These are phyloP conservation scores for Spinus pinus DNA, from an alignment of 2,797 vertebrate genomes.

Conservation along the genomic window DNA sequence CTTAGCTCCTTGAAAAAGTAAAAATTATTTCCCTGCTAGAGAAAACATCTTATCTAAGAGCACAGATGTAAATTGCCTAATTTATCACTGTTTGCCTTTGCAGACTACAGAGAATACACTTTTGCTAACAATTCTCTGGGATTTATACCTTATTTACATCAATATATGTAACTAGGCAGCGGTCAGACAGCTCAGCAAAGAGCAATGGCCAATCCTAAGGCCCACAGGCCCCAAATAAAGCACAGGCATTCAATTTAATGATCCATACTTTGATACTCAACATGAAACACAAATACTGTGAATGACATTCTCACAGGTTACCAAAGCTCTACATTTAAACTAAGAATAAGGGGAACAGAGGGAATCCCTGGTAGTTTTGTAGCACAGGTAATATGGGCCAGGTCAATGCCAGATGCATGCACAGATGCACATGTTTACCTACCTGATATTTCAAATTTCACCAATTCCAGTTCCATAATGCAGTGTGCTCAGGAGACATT, in stretches of 20 bases:
- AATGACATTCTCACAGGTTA: background rate
- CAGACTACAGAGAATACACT: background rate
- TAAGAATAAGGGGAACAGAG: background rate
- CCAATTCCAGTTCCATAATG: conserved; percentile 44
- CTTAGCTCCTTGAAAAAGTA: background rate
- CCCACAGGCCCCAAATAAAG: background rate
- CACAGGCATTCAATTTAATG: background rate
- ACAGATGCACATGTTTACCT: conserved; percentile 64
- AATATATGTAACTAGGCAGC: background rate
- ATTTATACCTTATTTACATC: background rate
- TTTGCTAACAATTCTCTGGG: background rate
- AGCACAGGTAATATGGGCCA: conserved; percentile 41
- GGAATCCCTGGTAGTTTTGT: background rate
- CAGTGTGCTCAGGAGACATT: conserved; percentile 29
- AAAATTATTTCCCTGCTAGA: background rate
- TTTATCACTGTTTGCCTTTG: background rate
- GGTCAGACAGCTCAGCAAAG: background rate
- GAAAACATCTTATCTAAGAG: background rate
- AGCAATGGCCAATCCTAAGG: background rate
- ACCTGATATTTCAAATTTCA: conserved; percentile 68
- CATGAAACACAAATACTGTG: background rate
- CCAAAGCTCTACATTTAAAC: background rate
- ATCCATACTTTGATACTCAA: background rate
- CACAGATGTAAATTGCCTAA: background rate
- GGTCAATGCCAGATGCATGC: conserved; percentile 63